Evolutionary conservation across 2,888 invertebrate genomes (phyloP).

Genomic region (Proisotoma minuta): DNA sequence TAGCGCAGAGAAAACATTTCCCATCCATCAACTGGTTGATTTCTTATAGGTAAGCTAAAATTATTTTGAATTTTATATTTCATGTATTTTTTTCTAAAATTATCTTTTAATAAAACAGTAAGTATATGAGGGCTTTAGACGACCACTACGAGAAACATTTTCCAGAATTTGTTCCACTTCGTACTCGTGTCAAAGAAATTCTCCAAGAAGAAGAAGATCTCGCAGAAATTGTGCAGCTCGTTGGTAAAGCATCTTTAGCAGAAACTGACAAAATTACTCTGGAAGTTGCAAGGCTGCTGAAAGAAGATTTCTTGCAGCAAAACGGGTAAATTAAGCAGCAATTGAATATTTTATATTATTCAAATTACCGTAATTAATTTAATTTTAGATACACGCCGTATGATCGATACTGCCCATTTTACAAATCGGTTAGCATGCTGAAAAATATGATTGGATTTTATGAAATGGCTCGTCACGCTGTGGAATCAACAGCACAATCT

Average conservation of each 20-base stretch:
- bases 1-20: slow-evolving; percentile 99
- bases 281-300: slow-evolving; percentile 95
- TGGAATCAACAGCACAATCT: slow-evolving; percentile 95
- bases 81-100: slow-evolving; percentile 24
- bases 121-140: slow-evolving; percentile 96
- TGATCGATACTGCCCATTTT: slow-evolving; percentile 99
- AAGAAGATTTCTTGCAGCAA: slow-evolving; percentile 99
- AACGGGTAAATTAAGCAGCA: slow-evolving; percentile 65
- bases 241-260: slow-evolving; percentile 93
- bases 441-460: slow-evolving; percentile 97
- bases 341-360: background rate
- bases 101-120: too few relatives aligned
- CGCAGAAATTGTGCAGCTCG: slow-evolving; percentile 98
- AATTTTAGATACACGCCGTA: slow-evolving; percentile 67
- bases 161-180: slow-evolving; percentile 90
- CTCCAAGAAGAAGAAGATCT: slow-evolving; percentile 98
- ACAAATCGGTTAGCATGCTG: slow-evolving; percentile 97
- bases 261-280: slow-evolving; percentile 99
- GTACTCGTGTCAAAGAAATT: slow-evolving; percentile 90
- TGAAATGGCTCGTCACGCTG: slow-evolving; percentile 95
- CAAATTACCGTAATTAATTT: background rate
- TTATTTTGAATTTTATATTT: background rate
- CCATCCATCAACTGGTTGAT: slow-evolving; percentile 99
- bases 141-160: slow-evolving; percentile 99
- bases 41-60: slow-evolving; percentile 65